These are phyloP conservation scores for Corythornis madagascariensis DNA, from an alignment of 2,113 vertebrate species.

Conservation along the genomic window DNA sequence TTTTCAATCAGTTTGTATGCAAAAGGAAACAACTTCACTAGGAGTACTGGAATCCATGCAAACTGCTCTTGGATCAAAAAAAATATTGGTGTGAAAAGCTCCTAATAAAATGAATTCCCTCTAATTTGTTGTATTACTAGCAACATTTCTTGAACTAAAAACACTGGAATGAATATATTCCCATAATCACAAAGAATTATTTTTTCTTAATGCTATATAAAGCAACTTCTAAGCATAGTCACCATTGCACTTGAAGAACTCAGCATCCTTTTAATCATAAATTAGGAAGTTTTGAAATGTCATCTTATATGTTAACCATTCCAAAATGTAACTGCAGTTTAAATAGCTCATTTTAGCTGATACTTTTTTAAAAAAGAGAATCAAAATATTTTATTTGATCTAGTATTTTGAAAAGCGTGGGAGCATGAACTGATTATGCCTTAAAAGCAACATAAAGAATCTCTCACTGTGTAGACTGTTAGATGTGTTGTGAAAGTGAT, in stretches of 20 bases:
- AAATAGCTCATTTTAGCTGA: not conserved
- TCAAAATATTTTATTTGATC: slow-evolving; percentile 34
- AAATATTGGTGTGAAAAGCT: not conserved
- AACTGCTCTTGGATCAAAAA: not conserved
- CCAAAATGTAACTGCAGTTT: slow-evolving; percentile 9
- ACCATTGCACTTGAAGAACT: not conserved
- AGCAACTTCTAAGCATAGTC: not conserved
- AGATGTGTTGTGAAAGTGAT: not conserved
- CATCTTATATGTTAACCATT: slow-evolving; percentile 5
- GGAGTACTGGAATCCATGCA: not conserved
- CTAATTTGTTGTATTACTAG: slow-evolving; percentile 20
- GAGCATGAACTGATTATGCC: not conserved
- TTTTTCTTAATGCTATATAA: not conserved
- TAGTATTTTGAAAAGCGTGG: slow-evolving; percentile 37
- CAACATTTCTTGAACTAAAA: slow-evolving; percentile 15
- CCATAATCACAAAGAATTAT: not conserved
- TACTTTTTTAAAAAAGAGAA: not conserved
- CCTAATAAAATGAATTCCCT: not conserved
- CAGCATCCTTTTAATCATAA: slow-evolving; percentile 21
- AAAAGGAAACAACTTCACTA: not conserved
- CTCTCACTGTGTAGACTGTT: not conserved
- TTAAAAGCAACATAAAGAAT: not conserved
- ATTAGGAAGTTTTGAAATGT: slow-evolving; percentile 42
- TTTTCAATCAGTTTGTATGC: not conserved
- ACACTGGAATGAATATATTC: not conserved